Evolutionary conservation across 2,113 vertebrate genomes (phyloP).

Genomic region (human (Homo sapiens)): GRCh38 chr1:72442001-72442500

Average conservation of each 20-base stretch:
- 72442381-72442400: conserved; percentile 5
- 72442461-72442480: background rate
- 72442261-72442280: background rate
- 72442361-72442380: background rate
- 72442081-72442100: background rate
- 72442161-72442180: background rate
- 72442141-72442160: background rate
- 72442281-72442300: background rate
- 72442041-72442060: background rate
- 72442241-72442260: conserved; percentile 7
- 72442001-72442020: background rate
- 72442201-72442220: background rate
- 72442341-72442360: conserved; percentile 45
- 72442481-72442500: background rate
- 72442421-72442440: background rate
- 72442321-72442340: conserved; percentile 21
- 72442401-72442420: background rate
- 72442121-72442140: background rate
- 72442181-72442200: background rate
- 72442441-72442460: background rate
- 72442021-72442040: background rate
- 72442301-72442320: background rate
- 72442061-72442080: background rate
- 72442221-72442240: background rate
- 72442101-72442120: background rate